Evolutionary conservation across 2,888 invertebrate genomes (phyloP), one percentile per base, ranked within the genome.

Genomic region (Megastigmus dorsalis): DNA sequence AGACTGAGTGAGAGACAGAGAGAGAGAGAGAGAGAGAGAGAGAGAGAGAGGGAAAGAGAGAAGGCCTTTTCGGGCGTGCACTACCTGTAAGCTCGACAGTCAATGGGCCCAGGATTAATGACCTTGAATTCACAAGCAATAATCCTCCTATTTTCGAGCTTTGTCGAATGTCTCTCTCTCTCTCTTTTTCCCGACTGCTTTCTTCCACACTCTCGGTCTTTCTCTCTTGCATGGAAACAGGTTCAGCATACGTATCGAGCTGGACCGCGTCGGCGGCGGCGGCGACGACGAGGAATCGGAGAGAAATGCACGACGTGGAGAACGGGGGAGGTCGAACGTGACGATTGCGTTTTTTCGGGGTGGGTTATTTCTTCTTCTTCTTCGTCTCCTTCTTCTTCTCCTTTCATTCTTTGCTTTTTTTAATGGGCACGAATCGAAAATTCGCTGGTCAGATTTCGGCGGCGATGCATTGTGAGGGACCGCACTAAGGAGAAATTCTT

Each of bases 261-360:
- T n/a, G n/a, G n/a, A n/a, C n/a, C n/a, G n/a, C n/a, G n/a, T n/a
- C 18, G 38, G 3, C 48, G 48, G 28, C n/a, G n/a, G n/a, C 20
- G 33, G 13, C 15, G 67, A 33, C 30, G 45, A 10, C 28, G 13
- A 30, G 48, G n/a, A 20, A 5, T n/a, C 6, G 5, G 36, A 10
- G 13, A 7, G 4, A 13, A 18, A 45, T 6, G 15, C 1, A 28
- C 2, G 5, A 3, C 3, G 36, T 13, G n/a, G 52, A 63, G 23
- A 18, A 59, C 20, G 26, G 23, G 26, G 23, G 36, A 52, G 60
- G 60, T 54, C 33, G 60, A 73, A 73, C 73, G 67, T 73, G 59
- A 67, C 72, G 59, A 66, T 52, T 66, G 54, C 50, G 28, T 54
- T 73, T 67, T 59, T 57, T 57, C 48, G n/a, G 36, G 52, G 4